Conservation (phyloP, 1,140 invertebrate species). For the Drosophila pectinifera region DNA sequence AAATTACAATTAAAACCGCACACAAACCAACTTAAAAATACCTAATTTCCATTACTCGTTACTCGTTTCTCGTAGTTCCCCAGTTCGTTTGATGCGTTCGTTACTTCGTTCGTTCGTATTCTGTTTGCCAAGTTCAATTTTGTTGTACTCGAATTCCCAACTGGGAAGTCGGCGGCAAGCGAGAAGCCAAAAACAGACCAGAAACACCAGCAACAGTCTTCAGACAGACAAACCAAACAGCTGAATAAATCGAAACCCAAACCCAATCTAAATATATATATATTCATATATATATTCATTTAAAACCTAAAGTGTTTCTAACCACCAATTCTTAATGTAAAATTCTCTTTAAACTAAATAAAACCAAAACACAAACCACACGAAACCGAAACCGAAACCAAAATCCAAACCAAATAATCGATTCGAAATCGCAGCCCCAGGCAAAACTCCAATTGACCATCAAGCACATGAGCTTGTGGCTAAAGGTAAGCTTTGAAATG, state of each 20-base stretch:
- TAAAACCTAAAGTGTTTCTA: conserved; percentile 63
- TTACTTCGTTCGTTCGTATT: conserved; percentile 58
- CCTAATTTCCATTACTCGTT: conserved; percentile 46
- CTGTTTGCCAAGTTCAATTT: conserved; percentile 64
- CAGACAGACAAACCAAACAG: conserved; percentile 19
- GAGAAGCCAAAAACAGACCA: conserved; percentile 22
- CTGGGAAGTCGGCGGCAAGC: conserved; percentile 15
- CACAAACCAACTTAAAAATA: conserved; percentile 22
- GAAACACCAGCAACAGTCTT: conserved; percentile 17
- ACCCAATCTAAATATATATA: conserved; percentile 28
- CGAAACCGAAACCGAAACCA: conserved; percentile 35
- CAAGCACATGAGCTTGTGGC: conserved; percentile 59
- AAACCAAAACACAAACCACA: conserved; percentile 53
- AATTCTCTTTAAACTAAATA: conserved; percentile 59
- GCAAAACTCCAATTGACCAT: conserved; percentile 31
- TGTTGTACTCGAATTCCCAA: conserved; percentile 37
- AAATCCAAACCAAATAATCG: conserved; percentile 45
- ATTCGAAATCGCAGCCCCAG: conserved; percentile 59
- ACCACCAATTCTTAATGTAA: conserved; percentile 58
- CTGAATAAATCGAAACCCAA: conserved; percentile 25
- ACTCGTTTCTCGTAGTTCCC: conserved; percentile 65
- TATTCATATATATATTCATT: conserved; percentile 25
- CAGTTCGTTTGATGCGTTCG: conserved; percentile 65
- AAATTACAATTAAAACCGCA: conserved; percentile 1
- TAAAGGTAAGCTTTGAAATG: conserved; percentile 60